Evolutionary conservation across 2,113 vertebrate species (phyloP), one percentile per base, ranked within the genome.

Genomic region (Sturnira hondurensis): DNA sequence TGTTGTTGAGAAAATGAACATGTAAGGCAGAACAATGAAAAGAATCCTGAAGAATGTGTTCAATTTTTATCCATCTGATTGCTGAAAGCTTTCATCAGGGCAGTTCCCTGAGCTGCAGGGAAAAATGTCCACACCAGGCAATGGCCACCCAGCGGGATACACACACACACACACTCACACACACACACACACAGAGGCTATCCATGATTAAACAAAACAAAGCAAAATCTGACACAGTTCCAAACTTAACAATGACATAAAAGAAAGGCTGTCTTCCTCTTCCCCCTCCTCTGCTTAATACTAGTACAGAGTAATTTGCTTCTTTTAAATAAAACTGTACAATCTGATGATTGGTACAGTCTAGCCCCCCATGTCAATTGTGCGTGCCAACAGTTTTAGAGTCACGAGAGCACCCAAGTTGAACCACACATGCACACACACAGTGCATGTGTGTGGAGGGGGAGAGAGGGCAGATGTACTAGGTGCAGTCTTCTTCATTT

Each of bases 211-310:
- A 97, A 98, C 93, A 98, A 97, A 96, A 1, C 92, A 97, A 97
- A 93, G 2, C 47, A 97, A 86, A 97, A 97, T 97, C 97, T 97
- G 97, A 98, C 95, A 98, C 93, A 68, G 94, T 96, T 98, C 97
- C 98, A 99, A 97, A 98, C 95, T 98, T 98, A 96, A 98, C 96
- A 97, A 95, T 94, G 96, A 97, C 93, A 97, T 97, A 85, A 98
- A 97, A 98, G 83, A 98, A 98, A 96, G 96, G 96, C 90, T 89
- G 93, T 85, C 86, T 91, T 41, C 98, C 93, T 70, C 8, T 14
- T 36, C 82, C 77, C 11, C 0, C 87, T 92, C 81, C 86, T 97
- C 95, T 95, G 96, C 95, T 97, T 95, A 95, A 98, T 87, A 96
- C 84, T 98, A 98, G 96, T 73, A 95, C 84, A 97, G 93, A 95